Evolutionary conservation across 2,888 invertebrate genomes (phyloP).

Genomic region (Yponomeuta cagnagella): DNA sequence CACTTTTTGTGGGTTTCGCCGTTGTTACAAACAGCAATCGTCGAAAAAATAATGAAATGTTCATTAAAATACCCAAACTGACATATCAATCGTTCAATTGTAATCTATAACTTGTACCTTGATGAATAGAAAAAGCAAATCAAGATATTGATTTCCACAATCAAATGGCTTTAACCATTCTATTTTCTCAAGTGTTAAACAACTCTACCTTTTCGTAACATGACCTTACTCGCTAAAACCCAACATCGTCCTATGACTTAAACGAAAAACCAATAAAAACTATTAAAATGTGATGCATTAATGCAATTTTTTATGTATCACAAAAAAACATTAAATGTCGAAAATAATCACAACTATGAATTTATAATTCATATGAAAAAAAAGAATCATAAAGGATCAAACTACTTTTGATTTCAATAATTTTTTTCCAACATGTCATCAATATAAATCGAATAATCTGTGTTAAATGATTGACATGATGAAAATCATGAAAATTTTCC

Average conservation of each 20-base stretch:
- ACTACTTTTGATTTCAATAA: slow-evolving; percentile 37
- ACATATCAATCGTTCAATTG: slow-evolving; percentile 35
- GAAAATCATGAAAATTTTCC: not conserved
- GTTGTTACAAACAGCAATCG: slow-evolving; percentile 2
- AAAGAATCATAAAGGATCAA: slow-evolving; percentile 52
- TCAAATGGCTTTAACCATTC: not conserved
- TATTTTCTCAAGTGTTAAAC: slow-evolving; percentile 28
- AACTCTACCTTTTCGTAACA: slow-evolving; percentile 27
- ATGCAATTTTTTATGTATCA: slow-evolving; percentile 72
- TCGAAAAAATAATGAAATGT: not conserved
- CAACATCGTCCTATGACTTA: slow-evolving; percentile 38
- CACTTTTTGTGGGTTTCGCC: no score
- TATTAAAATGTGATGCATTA: slow-evolving; percentile 65
- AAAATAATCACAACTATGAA: slow-evolving; percentile 76
- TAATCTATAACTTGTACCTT: slow-evolving; percentile 66
- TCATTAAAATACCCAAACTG: slow-evolving; percentile 30
- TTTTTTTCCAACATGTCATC: slow-evolving; percentile 29
- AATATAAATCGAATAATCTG: slow-evolving; percentile 32
- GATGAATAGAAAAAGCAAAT: slow-evolving; percentile 47
- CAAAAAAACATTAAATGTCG: slow-evolving; percentile 75
- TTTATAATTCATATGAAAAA: slow-evolving; percentile 68
- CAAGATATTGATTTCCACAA: slow-evolving; percentile 35
- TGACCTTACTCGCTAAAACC: slow-evolving; percentile 34
- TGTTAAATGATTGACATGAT: not conserved
- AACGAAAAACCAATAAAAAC: slow-evolving; percentile 41